phyloP scores from a whole-genome alignment of 2,888 invertebrate genomes.

The Watsonalla binaria region DNA sequence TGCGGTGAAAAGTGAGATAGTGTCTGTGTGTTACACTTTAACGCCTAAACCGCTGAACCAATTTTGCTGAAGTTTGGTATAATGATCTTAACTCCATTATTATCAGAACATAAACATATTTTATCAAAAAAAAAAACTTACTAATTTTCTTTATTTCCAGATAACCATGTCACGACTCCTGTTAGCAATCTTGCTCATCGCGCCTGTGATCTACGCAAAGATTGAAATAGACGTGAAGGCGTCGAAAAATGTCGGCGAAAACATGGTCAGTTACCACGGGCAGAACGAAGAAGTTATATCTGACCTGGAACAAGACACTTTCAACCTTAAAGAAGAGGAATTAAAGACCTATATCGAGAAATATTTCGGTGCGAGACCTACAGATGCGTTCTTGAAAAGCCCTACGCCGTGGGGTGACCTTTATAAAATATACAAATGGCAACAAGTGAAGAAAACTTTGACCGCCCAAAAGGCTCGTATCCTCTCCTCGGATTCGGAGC shows the following conservation, averaged over 20 bases:
- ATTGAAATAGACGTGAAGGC: slow-evolving; percentile 32
- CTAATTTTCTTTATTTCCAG: not conserved
- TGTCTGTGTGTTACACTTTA: no score
- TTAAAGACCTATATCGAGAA: slow-evolving; percentile 25
- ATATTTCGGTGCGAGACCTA: slow-evolving; percentile 30
- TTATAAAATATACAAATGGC: slow-evolving; percentile 33
- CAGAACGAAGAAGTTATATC: slow-evolving; percentile 23
- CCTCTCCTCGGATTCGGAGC: slow-evolving; percentile 17
- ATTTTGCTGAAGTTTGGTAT: no score
- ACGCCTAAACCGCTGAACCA: no score
- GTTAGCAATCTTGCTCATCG: slow-evolving; percentile 14
- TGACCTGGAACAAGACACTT: slow-evolving; percentile 29
- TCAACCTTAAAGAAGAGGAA: slow-evolving; percentile 28
- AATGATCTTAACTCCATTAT: no score
- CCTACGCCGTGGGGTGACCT: slow-evolving; percentile 50
- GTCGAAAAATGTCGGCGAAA: slow-evolving; percentile 13
- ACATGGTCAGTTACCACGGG: slow-evolving; percentile 22
- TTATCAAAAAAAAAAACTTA: no score
- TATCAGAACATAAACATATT: no score
- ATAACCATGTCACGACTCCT: slow-evolving; percentile 11
- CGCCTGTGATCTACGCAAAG: slow-evolving; percentile 25
- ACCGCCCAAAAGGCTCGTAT: slow-evolving; percentile 20
- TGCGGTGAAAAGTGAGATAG: no score
- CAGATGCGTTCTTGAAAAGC: slow-evolving; percentile 29
- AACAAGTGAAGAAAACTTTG: slow-evolving; percentile 32